Base-by-base conservation (phyloP, 2,888 invertebrate genomes). In the Stratiomys singularior region DNA sequence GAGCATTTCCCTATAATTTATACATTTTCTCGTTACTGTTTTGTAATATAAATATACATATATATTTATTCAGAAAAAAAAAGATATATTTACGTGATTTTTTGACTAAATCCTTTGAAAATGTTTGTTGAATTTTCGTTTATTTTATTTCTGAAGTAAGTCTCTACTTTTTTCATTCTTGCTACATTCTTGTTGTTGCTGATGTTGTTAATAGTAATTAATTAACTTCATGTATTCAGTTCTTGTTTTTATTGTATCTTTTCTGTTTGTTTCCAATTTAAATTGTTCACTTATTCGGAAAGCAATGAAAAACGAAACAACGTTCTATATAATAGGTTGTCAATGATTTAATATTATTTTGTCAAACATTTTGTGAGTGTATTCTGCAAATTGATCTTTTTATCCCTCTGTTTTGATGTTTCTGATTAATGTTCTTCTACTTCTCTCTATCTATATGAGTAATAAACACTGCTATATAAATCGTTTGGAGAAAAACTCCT, bases 161-260 rank as follows among this genome's bases (percentile, higher is more conserved):
- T 37, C 46, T 77, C 77, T 79, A 37, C 37, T 37, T 37, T 78
- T 79, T 79, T 78, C 21, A 52, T 52, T 52, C 52, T 52, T 52
- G 52, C 52, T 52, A 52, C 25, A 56, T 56, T 72, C 28, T 72
- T 44, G 44, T 74, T 74, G 58, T 56, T 64, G 28, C 28, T 64
- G 30, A 15, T 64, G n/a, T 64, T 64, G 64, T 15, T 64, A 28
- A 25, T 27, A 64, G 11, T n/a, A n/a, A 27, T 18, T 37, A 18
- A 71, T 27, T 13, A 47, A 27, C 15, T n/a, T 64, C 30, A 44
- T 44, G 15, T 67, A n/a, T 67, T n/a, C 21, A 76, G 71, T 79
- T 60, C 77, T 76, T 77, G 79, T 78, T 80, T 80, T 78, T 79
- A 74, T 76, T 79, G 78, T 37, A 5, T 9, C 9, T 37, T 37